phyloP scores from a whole-genome alignment of 2,888 invertebrate genomes.

The Suillia variegata region DNA sequence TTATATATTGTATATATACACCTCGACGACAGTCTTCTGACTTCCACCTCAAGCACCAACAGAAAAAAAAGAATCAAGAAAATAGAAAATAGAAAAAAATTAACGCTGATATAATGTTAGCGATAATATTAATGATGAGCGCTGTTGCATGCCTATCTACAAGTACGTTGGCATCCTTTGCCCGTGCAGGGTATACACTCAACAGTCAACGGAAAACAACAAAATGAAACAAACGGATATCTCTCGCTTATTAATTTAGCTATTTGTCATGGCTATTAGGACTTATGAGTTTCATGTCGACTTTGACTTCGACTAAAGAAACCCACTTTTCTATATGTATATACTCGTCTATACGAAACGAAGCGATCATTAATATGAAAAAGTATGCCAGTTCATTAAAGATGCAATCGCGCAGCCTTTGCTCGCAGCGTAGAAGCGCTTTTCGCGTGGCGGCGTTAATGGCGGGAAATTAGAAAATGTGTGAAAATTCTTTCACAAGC shows the following conservation, averaged over 20 bases:
- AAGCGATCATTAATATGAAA: slow-evolving; percentile 5
- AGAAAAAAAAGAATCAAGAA: too few relatives aligned
- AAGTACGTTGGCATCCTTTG: slow-evolving; percentile 18
- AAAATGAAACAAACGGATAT: slow-evolving; percentile 2
- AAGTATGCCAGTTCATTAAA: not conserved
- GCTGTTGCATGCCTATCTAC: slow-evolving; percentile 23
- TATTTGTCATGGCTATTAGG: slow-evolving; percentile 47
- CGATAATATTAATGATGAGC: slow-evolving; percentile 49
- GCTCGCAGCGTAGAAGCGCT: too few relatives aligned
- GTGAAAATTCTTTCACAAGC: too few relatives aligned
- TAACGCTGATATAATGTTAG: slow-evolving; percentile 38
- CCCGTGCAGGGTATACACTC: too few relatives aligned
- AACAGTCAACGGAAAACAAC: too few relatives aligned
- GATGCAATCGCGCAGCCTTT: not conserved
- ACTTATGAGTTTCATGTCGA: slow-evolving; percentile 1
- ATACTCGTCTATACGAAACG: not conserved
- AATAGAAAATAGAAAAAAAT: slow-evolving; percentile 27
- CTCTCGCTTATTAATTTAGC: slow-evolving; percentile 40
- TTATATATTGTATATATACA: too few relatives aligned
- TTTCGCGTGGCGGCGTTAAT: too few relatives aligned
- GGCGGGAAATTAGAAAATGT: not conserved
- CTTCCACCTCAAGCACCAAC: too few relatives aligned
- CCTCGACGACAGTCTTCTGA: too few relatives aligned
- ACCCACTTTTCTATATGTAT: too few relatives aligned
- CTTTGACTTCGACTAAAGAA: too few relatives aligned